A percentile compares a stretch with the other conserved stretches of the same genome.
These are phyloP conservation scores for Perodicticus potto DNA, from an alignment of 2,797 vertebrate species.

Conservation along the genomic window DNA sequence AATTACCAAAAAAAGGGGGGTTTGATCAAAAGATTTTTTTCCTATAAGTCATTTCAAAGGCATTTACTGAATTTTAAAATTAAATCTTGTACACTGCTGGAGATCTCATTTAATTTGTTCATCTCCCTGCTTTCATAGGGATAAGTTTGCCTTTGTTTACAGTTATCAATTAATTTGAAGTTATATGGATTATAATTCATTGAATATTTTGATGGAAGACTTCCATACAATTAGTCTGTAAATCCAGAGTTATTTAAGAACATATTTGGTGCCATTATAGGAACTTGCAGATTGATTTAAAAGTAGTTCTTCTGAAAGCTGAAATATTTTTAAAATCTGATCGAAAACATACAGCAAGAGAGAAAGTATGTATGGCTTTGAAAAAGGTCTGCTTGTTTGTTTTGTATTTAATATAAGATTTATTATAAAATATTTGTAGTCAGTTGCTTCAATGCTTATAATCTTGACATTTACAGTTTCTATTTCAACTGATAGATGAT, in stretches of 20 bases:
- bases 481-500: background rate
- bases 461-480: background rate
- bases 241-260: slow-evolving; percentile 12
- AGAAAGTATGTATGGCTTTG: background rate
- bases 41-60: slow-evolving; percentile 59
- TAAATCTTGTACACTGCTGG: slow-evolving; percentile 60
- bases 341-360: background rate
- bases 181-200: slow-evolving; percentile 40
- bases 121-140: slow-evolving; percentile 13
- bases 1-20: slow-evolving; percentile 56
- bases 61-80: slow-evolving; percentile 69
- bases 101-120: slow-evolving; percentile 67
- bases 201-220: slow-evolving; percentile 63
- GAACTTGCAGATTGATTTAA: background rate
- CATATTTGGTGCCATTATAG: background rate
- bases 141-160: slow-evolving; percentile 61
- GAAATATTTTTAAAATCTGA: slow-evolving; percentile 18
- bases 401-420: background rate
- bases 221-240: background rate
- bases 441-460: background rate
- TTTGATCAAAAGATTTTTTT: slow-evolving; percentile 75
- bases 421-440: background rate
- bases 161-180: slow-evolving; percentile 48
- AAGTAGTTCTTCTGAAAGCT: background rate
- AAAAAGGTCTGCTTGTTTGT: slow-evolving; percentile 7